phyloP scores from a whole-genome alignment of 2,797 vertebrate species.

The Myotis findleyi region DNA sequence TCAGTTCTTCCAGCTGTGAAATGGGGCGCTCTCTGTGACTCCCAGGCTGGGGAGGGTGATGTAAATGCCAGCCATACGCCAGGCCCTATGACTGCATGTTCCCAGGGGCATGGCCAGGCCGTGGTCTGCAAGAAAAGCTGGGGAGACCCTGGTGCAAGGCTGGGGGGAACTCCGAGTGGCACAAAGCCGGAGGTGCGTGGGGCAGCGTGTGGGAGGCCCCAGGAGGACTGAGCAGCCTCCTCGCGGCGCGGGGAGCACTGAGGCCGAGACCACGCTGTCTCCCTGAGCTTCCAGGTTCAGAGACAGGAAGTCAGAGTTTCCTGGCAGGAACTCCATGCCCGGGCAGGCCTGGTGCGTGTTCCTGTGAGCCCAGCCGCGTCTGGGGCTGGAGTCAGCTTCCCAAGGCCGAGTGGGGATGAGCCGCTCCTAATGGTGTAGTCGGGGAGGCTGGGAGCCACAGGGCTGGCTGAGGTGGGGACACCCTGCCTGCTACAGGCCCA shows the following conservation, averaged over 20 bases:
- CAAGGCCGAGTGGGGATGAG: too few species aligned
- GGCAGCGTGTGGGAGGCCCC: accelerated
- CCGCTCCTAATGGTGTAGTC: not conserved
- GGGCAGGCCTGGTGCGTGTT: too few species aligned
- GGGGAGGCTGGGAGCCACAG: not conserved
- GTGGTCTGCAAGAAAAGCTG: not conserved
- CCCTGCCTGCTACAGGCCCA: not conserved
- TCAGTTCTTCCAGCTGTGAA: not conserved
- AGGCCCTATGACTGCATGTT: not conserved
- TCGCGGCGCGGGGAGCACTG: accelerated
- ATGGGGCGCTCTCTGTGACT: not conserved
- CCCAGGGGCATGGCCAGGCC: not conserved
- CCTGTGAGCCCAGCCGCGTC: not conserved
- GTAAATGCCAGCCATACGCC: too few species aligned
- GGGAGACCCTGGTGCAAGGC: not conserved
- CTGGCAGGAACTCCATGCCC: not conserved
- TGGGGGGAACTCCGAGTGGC: not conserved
- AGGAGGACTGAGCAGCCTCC: not conserved
- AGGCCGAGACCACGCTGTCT: not conserved
- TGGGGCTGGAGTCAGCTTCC: not conserved
- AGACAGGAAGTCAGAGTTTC: constrained; percentile 9
- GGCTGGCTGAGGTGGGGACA: not conserved
- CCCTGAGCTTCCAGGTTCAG: not conserved
- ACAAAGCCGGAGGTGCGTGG: not conserved
- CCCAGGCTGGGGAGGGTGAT: not conserved